Conservation (phyloP, 1,140 invertebrate genomes). For the Sycophaga agraensis region DNA sequence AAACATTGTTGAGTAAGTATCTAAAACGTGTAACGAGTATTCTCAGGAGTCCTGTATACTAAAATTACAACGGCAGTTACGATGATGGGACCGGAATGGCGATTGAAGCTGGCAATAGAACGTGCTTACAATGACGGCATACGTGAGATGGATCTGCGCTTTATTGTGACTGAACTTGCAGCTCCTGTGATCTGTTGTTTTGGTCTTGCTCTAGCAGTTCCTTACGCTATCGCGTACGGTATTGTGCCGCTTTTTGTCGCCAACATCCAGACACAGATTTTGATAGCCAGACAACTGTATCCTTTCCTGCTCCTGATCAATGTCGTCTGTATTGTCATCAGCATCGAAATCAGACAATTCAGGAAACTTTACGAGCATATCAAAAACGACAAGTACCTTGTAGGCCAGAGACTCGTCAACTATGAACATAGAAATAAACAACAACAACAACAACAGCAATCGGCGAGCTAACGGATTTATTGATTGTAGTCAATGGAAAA, state of each 20-base stretch:
- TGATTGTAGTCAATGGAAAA: not conserved
- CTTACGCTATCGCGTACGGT: constrained; percentile 84
- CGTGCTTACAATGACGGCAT: constrained; percentile 88
- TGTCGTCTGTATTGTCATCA: constrained; percentile 69
- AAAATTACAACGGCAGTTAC: constrained; percentile 97
- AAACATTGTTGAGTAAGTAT: no score
- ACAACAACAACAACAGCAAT: constrained; percentile 51
- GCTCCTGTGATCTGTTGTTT: constrained; percentile 86
- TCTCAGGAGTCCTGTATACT: constrained; percentile 85
- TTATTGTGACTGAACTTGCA: constrained; percentile 82
- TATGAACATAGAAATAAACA: constrained; percentile 81
- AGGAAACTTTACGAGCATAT: constrained; percentile 95
- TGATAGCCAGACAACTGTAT: constrained; percentile 87
- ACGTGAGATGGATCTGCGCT: constrained; percentile 86
- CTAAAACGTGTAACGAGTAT: not conserved
- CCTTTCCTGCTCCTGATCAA: constrained; percentile 79
- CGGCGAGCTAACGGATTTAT: constrained; percentile 43
- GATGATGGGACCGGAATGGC: constrained; percentile 98
- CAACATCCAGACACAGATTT: constrained; percentile 71
- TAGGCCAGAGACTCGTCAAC: constrained; percentile 92
- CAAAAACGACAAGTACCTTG: constrained; percentile 98
- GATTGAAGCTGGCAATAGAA: constrained; percentile 86
- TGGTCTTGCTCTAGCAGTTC: constrained; percentile 83
- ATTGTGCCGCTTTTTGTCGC: constrained; percentile 79
- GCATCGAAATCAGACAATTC: constrained; percentile 88